These are phyloP conservation scores for Synchiropus splendidus DNA, from an alignment of 2,113 vertebrate genomes.

Conservation along the genomic window DNA sequence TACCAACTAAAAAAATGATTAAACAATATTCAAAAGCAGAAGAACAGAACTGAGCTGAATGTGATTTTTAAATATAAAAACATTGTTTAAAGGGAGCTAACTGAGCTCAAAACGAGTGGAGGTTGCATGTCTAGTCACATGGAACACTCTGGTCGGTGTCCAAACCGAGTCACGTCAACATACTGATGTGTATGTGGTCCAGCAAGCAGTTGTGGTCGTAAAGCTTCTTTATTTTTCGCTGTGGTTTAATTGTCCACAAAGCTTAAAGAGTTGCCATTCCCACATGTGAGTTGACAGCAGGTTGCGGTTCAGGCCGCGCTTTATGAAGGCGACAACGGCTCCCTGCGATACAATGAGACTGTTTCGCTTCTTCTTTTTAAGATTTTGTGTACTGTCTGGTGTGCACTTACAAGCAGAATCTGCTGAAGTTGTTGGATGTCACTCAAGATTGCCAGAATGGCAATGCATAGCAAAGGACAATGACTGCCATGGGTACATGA, in stretches of 20 bases:
- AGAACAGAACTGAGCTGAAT: no score
- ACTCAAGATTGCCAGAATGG: constrained; percentile 59
- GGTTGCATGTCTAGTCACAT: no score
- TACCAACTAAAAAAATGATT: no score
- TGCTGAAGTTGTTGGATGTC: constrained; percentile 65
- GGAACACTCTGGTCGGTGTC: no score
- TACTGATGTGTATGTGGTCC: no score
- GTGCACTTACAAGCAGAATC: constrained; percentile 52
- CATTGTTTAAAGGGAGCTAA: no score
- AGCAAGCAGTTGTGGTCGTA: constrained; percentile 20
- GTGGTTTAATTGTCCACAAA: constrained; percentile 47
- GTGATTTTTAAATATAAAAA: no score
- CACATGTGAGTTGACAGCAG: constrained; percentile 41
- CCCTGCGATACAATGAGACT: constrained; percentile 43
- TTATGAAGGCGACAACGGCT: constrained; percentile 49
- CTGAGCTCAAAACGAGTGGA: no score
- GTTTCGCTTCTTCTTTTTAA: constrained; percentile 47
- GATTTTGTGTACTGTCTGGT: constrained; percentile 49
- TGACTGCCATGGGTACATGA: constrained; percentile 51
- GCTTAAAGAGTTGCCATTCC: constrained; percentile 38
- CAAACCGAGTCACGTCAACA: no score
- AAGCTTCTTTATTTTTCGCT: constrained; percentile 29
- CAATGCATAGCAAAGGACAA: constrained; percentile 57
- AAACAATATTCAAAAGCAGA: no score
- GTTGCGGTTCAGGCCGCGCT: constrained; percentile 31